Conservation (phyloP, 2,888 invertebrate genomes). For the Amphipyra berbera region DNA sequence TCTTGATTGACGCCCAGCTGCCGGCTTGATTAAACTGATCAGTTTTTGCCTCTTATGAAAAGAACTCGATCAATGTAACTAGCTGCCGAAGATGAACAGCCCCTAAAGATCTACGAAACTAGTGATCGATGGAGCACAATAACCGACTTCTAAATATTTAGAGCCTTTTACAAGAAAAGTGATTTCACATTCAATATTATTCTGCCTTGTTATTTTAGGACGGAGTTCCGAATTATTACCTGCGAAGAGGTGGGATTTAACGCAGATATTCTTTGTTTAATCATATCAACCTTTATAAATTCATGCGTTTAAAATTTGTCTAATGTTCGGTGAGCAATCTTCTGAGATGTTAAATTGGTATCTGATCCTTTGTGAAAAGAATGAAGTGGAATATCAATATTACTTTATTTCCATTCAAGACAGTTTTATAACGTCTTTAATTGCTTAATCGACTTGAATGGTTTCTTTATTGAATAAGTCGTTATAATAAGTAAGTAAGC, state of each 20-base stretch:
- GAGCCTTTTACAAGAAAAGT: constrained; percentile 52
- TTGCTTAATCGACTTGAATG: constrained; percentile 23
- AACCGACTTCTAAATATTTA: constrained; percentile 40
- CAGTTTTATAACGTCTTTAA: background rate
- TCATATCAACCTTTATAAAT: constrained; percentile 48
- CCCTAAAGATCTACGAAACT: constrained; percentile 44
- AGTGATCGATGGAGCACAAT: constrained; percentile 49
- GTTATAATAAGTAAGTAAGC: no score
- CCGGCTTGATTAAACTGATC: constrained; percentile 86
- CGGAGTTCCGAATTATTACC: constrained; percentile 22
- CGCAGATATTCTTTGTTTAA: constrained; percentile 39
- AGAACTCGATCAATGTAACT: constrained; percentile 79
- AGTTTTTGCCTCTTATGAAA: constrained; percentile 84
- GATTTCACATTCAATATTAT: constrained; percentile 42
- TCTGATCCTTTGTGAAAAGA: constrained; percentile 32
- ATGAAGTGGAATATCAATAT: constrained; percentile 12
- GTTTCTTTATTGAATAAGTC: constrained; percentile 5
- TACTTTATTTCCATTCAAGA: constrained; percentile 22
- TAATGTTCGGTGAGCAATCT: constrained; percentile 31
- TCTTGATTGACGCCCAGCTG: constrained; percentile 82
- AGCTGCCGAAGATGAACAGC: constrained; percentile 67
- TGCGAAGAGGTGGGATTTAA: constrained; percentile 22
- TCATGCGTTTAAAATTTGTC: constrained; percentile 41
- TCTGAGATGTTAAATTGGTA: constrained; percentile 21
- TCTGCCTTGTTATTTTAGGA: constrained; percentile 34